phyloP scores from a whole-genome alignment of 2,888 invertebrate species.

The Cantharis nigra region DNA sequence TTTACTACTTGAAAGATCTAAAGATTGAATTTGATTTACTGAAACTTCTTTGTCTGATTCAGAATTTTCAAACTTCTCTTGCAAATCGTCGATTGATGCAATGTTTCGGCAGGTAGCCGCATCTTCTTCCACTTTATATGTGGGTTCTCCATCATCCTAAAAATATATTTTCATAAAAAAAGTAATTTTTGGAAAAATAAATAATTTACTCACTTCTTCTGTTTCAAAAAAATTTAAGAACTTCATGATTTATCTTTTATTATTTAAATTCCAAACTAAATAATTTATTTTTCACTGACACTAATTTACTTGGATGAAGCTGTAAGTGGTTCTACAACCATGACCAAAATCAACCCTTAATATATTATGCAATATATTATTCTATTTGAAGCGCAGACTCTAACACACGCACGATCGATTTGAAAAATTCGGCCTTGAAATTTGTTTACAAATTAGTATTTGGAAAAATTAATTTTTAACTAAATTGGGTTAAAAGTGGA shows the following conservation, averaged over 20 bases:
- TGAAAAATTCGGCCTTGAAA: background rate
- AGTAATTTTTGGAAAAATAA: background rate
- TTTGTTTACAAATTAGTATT: background rate
- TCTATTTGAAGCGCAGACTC: background rate
- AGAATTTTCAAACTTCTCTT: background rate
- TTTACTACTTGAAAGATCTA: background rate
- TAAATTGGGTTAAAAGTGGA: no score
- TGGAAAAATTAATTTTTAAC: no score
- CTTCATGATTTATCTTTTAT: background rate
- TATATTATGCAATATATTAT: background rate
- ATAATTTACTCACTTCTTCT: background rate
- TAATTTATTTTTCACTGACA: background rate
- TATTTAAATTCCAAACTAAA: background rate
- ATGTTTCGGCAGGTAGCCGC: background rate
- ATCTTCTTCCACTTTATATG: background rate
- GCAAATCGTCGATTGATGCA: background rate
- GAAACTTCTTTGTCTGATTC: background rate
- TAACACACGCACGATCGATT: background rate
- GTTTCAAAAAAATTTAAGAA: background rate
- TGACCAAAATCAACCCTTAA: background rate
- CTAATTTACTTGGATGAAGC: background rate
- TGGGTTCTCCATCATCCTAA: background rate
- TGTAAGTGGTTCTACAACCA: background rate
- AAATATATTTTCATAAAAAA: background rate
- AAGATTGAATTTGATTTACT: background rate